Evolutionary conservation across 2,888 invertebrate genomes (phyloP), one percentile per base, ranked within the genome.

Genomic region (Lordiphosa fenestrarum): DNA sequence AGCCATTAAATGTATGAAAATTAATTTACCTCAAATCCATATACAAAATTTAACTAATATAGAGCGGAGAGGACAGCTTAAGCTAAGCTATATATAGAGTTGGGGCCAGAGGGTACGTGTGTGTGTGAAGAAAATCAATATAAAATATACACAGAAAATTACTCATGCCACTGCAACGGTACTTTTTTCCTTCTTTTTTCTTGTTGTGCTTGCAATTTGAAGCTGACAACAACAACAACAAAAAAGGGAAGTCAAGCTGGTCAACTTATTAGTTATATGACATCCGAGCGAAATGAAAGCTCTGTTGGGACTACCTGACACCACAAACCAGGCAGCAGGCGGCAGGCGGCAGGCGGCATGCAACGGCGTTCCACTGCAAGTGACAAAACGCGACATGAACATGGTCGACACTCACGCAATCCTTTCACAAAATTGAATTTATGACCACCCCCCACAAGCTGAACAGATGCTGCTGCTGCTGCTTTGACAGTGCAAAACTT

Each of bases 381-480:
- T 82, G 83, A 80, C 80, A 82, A 77, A 82, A 74, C 59, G 74
- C 71, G 78, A 67, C 63, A 44, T 25, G 42, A 33, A 59, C 41
- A 37, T 50, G 38, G 33, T 25, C 36, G 39, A 41, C 61, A 50
- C 62, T 48, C 62, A 13, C 49, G 40, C 64, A 59, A 39, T 54
- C 51, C 37, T 39, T 52, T 50, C 47, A 65, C 66, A 63, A 82
- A 78, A 78, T 78, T 78, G 85, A 84, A 78, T 84, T 82, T 84
- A 78, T 78, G 75, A 71, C 57, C 64, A 50, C 50, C 36, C 35
- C 59, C 53, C 19, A 48, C 55, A 39, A 49, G 19, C 30, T 12
- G 42, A 40, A 48, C 19, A 15, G 13, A 19, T 15, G 15, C 25
- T 46, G 38, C 73, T 52, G 59, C 44, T 54, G 57, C 46, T 60